A percentile compares a stretch with the other conserved stretches of the same genome.
phyloP scores from a whole-genome alignment of 1,140 invertebrate species.

The Rhopalosiphum padi region DNA sequence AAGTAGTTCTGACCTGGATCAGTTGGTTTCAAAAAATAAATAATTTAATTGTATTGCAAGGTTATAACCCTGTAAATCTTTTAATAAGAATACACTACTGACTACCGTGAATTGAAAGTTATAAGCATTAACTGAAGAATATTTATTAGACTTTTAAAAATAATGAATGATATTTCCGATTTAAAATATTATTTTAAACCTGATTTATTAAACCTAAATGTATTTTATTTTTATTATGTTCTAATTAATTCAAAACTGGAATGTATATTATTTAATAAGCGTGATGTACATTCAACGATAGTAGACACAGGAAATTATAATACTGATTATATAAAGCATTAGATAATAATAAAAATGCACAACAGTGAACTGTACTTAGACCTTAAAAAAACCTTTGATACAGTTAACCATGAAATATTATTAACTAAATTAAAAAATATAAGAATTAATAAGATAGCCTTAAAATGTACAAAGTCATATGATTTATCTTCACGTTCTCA shows the following conservation, averaged over 20 bases:
- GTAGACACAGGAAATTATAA: not conserved
- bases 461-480: no score
- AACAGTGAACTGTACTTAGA: no score
- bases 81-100: not conserved
- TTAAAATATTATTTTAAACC: not conserved
- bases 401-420: no score
- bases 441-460: no score
- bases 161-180: not conserved
- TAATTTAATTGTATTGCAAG: not conserved
- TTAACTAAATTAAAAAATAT: no score
- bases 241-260: not conserved
- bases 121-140: not conserved
- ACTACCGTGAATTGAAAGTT: not conserved
- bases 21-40: not conserved
- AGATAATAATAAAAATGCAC: no score
- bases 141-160: not conserved
- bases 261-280: not conserved
- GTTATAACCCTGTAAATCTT: not conserved
- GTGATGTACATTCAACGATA: not conserved
- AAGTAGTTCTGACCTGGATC: not conserved
- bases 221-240: conserved; percentile 14
- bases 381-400: no score
- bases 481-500: no score
- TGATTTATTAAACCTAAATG: not conserved
- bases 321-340: no score